These are phyloP conservation scores for Sceloporus tristichus DNA, from an alignment of 2,113 vertebrate species.

Conservation along the genomic window DNA sequence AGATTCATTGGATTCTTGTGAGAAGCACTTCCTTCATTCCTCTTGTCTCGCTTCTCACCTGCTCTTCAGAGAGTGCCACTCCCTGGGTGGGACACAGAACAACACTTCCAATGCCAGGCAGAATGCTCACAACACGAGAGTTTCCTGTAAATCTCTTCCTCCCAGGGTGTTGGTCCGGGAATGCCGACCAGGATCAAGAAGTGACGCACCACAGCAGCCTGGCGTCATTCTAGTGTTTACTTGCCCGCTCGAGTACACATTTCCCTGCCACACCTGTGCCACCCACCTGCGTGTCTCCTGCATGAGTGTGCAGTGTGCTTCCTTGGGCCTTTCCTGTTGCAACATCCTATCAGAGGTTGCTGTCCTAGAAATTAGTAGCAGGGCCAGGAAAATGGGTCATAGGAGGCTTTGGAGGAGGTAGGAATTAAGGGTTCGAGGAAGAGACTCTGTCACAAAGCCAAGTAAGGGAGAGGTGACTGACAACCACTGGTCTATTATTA, in stretches of 20 bases:
- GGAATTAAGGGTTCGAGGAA: not conserved
- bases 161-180: not conserved
- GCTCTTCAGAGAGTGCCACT: not conserved
- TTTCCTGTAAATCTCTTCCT: conserved; percentile 15
- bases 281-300: not conserved
- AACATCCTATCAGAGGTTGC: not conserved
- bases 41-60: not conserved
- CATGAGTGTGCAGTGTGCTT: not conserved
- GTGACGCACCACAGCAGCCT: not conserved
- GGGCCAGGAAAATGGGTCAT: not conserved
- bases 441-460: not conserved
- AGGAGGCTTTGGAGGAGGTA: not conserved
- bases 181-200: conserved; percentile 16
- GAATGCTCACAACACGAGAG: not conserved
- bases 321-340: not conserved
- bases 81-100: not conserved
- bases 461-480: not conserved
- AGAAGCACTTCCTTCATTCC: not conserved
- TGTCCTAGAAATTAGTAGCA: not conserved
- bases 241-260: not conserved
- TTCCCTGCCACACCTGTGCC: not conserved
- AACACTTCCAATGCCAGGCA: not conserved
- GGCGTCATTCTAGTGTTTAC: not conserved
- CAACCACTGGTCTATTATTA: not conserved
- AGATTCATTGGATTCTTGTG: not conserved